Evolutionary conservation across 2,113 vertebrate species (phyloP).

Genomic region (Forbesichthys agassizii): DNA sequence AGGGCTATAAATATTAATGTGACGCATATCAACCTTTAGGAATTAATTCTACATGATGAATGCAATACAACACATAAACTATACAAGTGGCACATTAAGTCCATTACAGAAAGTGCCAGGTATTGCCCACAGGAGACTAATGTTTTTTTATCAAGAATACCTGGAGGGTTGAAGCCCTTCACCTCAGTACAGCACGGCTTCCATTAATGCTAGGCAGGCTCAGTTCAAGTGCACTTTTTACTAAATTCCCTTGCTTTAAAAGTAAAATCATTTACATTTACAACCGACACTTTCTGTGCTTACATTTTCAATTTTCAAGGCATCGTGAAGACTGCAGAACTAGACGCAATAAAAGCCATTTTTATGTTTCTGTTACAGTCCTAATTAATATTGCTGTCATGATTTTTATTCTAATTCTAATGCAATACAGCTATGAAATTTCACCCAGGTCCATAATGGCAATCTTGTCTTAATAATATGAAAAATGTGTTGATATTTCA

Average conservation of each 20-base stretch:
- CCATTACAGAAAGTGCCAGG: conserved; percentile 55
- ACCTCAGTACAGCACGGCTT: conserved; percentile 46
- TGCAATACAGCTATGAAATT: conserved; percentile 30
- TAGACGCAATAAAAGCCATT: conserved; percentile 27
- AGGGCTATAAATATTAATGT: too few relatives aligned
- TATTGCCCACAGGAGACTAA: conserved; percentile 67
- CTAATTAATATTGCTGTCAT: conserved; percentile 40
- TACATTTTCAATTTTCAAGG: conserved; percentile 37
- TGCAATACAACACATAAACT: conserved; percentile 44
- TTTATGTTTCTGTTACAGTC: conserved; percentile 2
- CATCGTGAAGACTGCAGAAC: conserved; percentile 38
- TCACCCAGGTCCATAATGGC: conserved; percentile 4
- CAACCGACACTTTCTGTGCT: conserved; percentile 36
- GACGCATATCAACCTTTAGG: conserved; percentile 49
- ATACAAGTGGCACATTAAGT: conserved; percentile 48
- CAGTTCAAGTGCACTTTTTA: conserved; percentile 62
- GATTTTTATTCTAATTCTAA: conserved; percentile 6
- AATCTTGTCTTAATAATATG: neutral
- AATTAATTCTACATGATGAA: conserved; percentile 43
- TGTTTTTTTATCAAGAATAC: conserved; percentile 69
- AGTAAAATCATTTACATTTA: conserved; percentile 68
- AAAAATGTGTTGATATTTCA: conserved; percentile 4
- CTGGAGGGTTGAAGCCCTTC: conserved; percentile 50
- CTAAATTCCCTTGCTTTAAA: conserved; percentile 67
- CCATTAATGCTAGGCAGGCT: conserved; percentile 59